Conservation (phyloP, 92 coral and sea anemone species). For the Phenganax subtilis region DNA sequence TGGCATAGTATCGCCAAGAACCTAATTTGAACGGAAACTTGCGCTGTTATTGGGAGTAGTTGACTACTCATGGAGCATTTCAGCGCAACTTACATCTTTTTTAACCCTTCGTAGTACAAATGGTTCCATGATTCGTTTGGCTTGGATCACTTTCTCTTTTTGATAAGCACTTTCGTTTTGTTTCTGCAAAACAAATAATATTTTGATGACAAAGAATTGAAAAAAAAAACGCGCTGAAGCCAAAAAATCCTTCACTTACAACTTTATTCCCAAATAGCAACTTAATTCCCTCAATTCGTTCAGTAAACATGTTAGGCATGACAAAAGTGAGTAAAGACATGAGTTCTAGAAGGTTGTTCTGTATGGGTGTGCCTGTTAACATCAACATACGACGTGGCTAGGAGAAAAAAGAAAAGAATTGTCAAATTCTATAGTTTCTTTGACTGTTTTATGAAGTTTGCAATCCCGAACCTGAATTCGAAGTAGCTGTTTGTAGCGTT, state of each 20-base stretch:
- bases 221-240: background rate
- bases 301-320: conserved; percentile 89
- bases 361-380: conserved; percentile 91
- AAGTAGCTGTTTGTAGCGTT: conserved; percentile 74
- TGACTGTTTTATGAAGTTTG: too few species aligned
- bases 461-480: conserved; percentile 53
- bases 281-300: conserved; percentile 71
- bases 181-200: conserved; percentile 28
- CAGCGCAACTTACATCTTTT: conserved; percentile 70
- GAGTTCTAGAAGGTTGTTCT: conserved; percentile 80
- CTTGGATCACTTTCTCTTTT: conserved; percentile 71
- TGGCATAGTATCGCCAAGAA: conserved; percentile 72
- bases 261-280: conserved; percentile 64
- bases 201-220: background rate
- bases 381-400: conserved; percentile 82
- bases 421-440: too few species aligned
- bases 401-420: background rate
- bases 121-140: conserved; percentile 87
- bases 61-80: background rate
- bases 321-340: conserved; percentile 86
- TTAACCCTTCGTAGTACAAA: conserved; percentile 88
- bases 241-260: conserved; percentile 26
- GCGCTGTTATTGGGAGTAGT: background rate
- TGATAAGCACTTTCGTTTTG: conserved; percentile 58
- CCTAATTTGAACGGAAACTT: conserved; percentile 46